Evolutionary conservation across 1,140 invertebrate genomes (phyloP).

Genomic region (Portunus trituberculatus): DNA sequence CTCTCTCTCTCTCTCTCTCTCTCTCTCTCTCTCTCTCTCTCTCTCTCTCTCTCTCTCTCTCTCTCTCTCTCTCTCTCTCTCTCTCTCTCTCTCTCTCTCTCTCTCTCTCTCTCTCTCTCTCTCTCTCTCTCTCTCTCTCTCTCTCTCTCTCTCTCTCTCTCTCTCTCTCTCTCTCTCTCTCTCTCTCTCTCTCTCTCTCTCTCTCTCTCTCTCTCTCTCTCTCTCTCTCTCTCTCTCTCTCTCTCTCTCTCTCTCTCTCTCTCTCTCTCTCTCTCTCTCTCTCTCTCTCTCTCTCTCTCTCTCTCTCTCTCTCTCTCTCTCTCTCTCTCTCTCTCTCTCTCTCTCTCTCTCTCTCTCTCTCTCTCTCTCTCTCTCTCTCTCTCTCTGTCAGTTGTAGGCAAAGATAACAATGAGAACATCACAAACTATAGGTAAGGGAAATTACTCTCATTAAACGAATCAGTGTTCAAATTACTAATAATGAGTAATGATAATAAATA

Average conservation of each 20-base stretch:
- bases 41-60: slow-evolving; percentile 34
- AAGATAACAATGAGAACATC: too few species aligned
- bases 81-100: slow-evolving; percentile 6
- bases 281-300: not conserved
- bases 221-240: too few species aligned
- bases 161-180: not conserved
- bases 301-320: not conserved
- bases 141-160: not conserved
- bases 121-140: slow-evolving; percentile 27
- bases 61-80: slow-evolving; percentile 38
- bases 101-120: slow-evolving; percentile 25
- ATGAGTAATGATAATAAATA: too few species aligned
- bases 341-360: not conserved
- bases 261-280: not conserved
- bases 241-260: not conserved
- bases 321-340: not conserved
- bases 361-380: too few species aligned
- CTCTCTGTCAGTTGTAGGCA: too few species aligned
- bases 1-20: not conserved
- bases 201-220: not conserved
- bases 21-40: not conserved
- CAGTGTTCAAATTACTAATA: too few species aligned
- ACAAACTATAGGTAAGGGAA: too few species aligned
- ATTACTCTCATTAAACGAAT: too few species aligned
- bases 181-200: slow-evolving; percentile 2